These are phyloP conservation scores for Drosophila nigrodunni DNA, from an alignment of 1,140 invertebrate species.

Conservation along the genomic window DNA sequence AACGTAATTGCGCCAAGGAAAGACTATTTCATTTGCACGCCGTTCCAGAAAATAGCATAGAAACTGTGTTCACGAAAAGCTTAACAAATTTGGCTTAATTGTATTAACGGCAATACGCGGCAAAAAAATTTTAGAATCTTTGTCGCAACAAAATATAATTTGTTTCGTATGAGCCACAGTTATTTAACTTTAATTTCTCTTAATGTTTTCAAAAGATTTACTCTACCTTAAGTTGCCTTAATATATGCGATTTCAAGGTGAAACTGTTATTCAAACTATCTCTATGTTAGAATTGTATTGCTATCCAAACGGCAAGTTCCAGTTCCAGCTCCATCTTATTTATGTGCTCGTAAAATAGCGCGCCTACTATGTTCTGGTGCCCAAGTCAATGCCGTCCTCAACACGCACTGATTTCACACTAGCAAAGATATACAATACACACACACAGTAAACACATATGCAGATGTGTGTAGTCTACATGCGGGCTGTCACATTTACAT, in stretches of 20 bases:
- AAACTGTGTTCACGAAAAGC: too few relatives aligned
- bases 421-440: conserved; percentile 13
- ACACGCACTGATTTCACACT: conserved; percentile 77
- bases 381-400: conserved; percentile 48
- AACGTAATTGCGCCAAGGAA: conserved; percentile 28
- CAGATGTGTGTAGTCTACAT: conserved; percentile 28
- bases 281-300: neutral
- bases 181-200: too few relatives aligned
- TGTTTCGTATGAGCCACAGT: too few relatives aligned
- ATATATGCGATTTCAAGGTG: neutral
- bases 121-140: too few relatives aligned
- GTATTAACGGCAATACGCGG: too few relatives aligned
- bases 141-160: too few relatives aligned
- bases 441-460: neutral
- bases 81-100: too few relatives aligned
- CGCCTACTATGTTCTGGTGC: conserved; percentile 64
- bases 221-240: neutral
- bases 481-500: conserved; percentile 76
- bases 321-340: conserved; percentile 57
- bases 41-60: conserved; percentile 18
- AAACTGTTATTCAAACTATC: neutral
- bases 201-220: neutral
- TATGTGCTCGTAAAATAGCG: conserved; percentile 73
- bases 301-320: conserved; percentile 24
- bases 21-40: neutral